These are phyloP conservation scores for Brachionus rubens DNA, from an alignment of 1,140 invertebrate genomes.

Conservation along the genomic window DNA sequence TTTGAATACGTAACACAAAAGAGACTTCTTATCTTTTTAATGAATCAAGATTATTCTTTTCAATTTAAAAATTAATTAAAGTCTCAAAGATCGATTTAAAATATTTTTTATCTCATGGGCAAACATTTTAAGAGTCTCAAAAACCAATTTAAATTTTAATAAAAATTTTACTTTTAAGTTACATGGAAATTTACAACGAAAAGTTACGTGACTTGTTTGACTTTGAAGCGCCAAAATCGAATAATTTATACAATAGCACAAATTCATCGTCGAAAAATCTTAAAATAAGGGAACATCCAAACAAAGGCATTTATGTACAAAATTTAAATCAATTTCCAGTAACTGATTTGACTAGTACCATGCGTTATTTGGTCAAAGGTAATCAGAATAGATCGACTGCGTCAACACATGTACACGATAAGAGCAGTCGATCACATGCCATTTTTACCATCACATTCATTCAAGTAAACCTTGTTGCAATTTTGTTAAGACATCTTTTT, in stretches of 20 bases:
- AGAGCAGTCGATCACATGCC: conserved; percentile 93
- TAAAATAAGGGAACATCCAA: conserved; percentile 72
- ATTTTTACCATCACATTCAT: conserved; percentile 95
- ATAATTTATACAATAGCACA: background rate
- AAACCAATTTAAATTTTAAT: no score
- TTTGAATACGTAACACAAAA: no score
- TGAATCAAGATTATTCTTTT: no score
- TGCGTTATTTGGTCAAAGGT: conserved; percentile 25
- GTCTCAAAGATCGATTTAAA: no score
- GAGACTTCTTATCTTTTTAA: no score
- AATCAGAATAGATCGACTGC: conserved; percentile 69
- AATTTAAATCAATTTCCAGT: conserved; percentile 42
- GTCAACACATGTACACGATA: conserved; percentile 97
- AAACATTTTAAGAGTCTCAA: no score
- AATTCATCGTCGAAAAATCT: conserved; percentile 64
- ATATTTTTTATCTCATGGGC: no score
- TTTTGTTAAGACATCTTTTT: conserved; percentile 55
- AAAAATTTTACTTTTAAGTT: no score
- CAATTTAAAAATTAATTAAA: no score
- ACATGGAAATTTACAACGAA: conserved; percentile 90
- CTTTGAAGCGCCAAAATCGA: background rate
- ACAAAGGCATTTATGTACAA: conserved; percentile 46
- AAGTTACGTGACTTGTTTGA: conserved; percentile 69
- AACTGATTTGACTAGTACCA: conserved; percentile 25
- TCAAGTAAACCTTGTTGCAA: conserved; percentile 67